These are phyloP conservation scores for Rousettus madagascariensis DNA, from an alignment of 2,797 vertebrate species.

Conservation along the genomic window DNA sequence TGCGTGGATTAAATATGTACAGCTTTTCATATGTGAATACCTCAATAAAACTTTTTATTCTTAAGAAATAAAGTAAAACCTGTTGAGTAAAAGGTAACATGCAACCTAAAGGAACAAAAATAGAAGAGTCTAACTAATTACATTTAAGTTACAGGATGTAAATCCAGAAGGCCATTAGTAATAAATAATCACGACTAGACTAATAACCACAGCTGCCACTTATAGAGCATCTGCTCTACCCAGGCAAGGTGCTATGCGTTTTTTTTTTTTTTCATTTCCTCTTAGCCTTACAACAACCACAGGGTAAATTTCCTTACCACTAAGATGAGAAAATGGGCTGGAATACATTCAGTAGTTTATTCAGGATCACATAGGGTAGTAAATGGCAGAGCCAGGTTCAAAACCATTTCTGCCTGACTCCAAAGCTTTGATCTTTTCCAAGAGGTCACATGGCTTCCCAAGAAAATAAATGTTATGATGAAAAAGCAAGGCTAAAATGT, in stretches of 20 bases:
- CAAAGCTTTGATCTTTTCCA: slow-evolving; percentile 29
- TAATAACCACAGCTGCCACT: background rate
- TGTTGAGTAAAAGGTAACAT: background rate
- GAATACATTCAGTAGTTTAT: background rate
- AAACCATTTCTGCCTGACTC: background rate
- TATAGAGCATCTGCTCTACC: background rate
- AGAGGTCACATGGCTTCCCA: background rate
- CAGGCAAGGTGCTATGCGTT: background rate
- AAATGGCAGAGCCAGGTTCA: background rate
- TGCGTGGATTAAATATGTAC: background rate
- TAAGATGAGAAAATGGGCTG: background rate
- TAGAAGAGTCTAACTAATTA: background rate
- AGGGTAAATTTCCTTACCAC: background rate
- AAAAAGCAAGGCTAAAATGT: background rate
- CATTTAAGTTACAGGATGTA: background rate
- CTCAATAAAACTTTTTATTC: background rate
- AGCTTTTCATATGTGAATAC: background rate
- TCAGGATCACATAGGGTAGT: background rate
- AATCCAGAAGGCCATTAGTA: background rate
- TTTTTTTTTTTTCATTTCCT: slow-evolving; percentile 42
- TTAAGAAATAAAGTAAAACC: background rate
- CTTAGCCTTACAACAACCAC: background rate
- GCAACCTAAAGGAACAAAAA: background rate
- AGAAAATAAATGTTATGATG: background rate
- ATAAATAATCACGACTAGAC: background rate